Evolutionary conservation across 2,888 invertebrate genomes (phyloP).

Genomic region (Sisyra terminalis): DNA sequence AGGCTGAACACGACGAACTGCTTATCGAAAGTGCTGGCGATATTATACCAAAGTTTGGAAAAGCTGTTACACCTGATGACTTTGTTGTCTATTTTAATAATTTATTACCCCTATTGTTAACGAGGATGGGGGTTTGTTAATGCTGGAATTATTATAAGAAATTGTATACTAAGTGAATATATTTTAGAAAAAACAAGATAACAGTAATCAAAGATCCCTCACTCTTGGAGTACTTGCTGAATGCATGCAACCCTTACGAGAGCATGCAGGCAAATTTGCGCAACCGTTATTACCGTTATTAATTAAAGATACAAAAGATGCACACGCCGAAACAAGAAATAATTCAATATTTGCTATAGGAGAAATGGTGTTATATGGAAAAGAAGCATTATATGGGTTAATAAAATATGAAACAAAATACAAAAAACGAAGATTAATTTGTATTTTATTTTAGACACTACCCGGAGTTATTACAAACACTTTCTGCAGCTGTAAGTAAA

Average conservation of each 20-base stretch:
- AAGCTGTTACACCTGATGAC: slow-evolving; percentile 41
- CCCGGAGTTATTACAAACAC: slow-evolving; percentile 41
- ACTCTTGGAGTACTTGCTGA: slow-evolving; percentile 59
- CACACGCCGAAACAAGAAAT: slow-evolving; percentile 53
- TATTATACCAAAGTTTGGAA: slow-evolving; percentile 50
- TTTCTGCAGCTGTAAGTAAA: slow-evolving; percentile 45
- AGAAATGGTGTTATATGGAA: slow-evolving; percentile 49
- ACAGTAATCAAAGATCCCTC: slow-evolving; percentile 49
- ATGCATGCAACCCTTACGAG: slow-evolving; percentile 44
- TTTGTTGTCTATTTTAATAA: slow-evolving; percentile 51
- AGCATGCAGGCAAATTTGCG: slow-evolving; percentile 36
- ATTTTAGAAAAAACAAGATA: slow-evolving; percentile 43
- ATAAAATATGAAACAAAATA: neutral
- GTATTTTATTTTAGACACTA: slow-evolving; percentile 32
- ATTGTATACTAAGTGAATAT: slow-evolving; percentile 3
- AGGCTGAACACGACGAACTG: slow-evolving; percentile 56
- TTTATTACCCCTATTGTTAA: slow-evolving; percentile 40
- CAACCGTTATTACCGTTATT: slow-evolving; percentile 44
- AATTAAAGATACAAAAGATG: slow-evolving; percentile 39
- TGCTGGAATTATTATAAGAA: too few species aligned
- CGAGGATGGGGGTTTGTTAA: slow-evolving; percentile 56
- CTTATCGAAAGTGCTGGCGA: slow-evolving; percentile 61
- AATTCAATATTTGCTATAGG: slow-evolving; percentile 64
- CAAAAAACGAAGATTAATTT: neutral
- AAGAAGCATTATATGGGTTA: slow-evolving; percentile 41